Percentiles rank a stretch among this genome's conserved stretches.
Conservation (phyloP, 2,888 invertebrate species). For the Globia sparganii region DNA sequence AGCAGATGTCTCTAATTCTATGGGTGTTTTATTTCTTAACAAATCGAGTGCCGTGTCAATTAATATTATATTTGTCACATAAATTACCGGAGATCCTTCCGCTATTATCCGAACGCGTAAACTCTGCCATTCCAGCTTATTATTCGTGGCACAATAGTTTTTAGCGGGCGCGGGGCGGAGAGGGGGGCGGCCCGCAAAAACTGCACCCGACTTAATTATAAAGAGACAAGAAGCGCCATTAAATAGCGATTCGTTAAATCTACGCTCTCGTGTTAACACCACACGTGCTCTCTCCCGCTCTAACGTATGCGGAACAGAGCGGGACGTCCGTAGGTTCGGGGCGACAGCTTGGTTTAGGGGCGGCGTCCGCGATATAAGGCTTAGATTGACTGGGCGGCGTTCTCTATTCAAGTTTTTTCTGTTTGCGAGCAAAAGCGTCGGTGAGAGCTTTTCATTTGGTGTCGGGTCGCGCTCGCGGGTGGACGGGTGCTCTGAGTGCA, state of each 20-base stretch:
- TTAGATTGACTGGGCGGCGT: conserved; percentile 90
- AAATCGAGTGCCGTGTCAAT: conserved; percentile 83
- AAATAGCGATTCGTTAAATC: conserved; percentile 91
- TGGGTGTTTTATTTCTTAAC: conserved; percentile 82
- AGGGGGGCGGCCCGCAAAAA: conserved; percentile 84
- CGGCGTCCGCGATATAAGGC: conserved; percentile 89
- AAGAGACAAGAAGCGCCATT: conserved; percentile 91
- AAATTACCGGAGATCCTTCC: conserved; percentile 83
- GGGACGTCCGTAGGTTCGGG: conserved; percentile 72
- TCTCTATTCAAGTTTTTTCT: conserved; percentile 87
- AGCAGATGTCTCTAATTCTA: conserved; percentile 78
- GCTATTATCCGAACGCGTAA: conserved; percentile 69
- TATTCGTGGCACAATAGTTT: conserved; percentile 85
- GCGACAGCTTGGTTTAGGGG: conserved; percentile 93
- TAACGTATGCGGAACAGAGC: conserved; percentile 58
- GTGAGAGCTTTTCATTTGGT: conserved; percentile 86
- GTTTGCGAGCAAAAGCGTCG: conserved; percentile 76
- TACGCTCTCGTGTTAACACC: conserved; percentile 89
- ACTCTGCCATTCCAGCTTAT: conserved; percentile 71
- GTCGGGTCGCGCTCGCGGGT: conserved; percentile 82
- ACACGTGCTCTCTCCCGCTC: conserved; percentile 78
- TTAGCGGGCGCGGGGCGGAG: conserved; percentile 69
- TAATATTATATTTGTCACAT: conserved; percentile 89
- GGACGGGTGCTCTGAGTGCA: conserved; percentile 68
- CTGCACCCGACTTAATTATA: conserved; percentile 91